Conservation (phyloP, 2,113 vertebrate species). For the Coreoperca whiteheadi region DNA sequence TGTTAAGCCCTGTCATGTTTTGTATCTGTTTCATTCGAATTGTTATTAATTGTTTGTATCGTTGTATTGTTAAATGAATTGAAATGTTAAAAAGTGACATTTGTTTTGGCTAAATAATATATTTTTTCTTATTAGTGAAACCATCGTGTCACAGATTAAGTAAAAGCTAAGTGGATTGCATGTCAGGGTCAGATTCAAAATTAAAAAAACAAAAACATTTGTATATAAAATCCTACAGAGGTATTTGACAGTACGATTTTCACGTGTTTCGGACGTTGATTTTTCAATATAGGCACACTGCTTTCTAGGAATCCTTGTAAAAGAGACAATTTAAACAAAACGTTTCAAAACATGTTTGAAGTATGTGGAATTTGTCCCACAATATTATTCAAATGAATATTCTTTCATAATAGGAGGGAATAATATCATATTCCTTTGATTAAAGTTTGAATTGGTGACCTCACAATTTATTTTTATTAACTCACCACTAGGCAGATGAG, state of each 20-base stretch:
- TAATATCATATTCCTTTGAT: neutral
- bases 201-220: neutral
- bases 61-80: too few species aligned
- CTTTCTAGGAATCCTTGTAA: neutral
- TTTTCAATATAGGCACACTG: neutral
- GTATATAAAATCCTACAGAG: too few species aligned
- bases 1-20: too few species aligned
- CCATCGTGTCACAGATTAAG: too few species aligned
- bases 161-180: too few species aligned
- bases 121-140: too few species aligned
- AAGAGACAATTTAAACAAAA: neutral
- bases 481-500: slow-evolving; percentile 13
- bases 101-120: too few species aligned
- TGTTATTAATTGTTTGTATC: too few species aligned
- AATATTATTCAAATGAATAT: neutral
- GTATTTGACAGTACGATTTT: too few species aligned
- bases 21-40: too few species aligned
- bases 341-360: neutral
- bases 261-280: neutral
- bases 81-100: too few species aligned
- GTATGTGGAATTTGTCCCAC: neutral
- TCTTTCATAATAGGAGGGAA: neutral
- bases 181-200: neutral
- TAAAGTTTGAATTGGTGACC: neutral
- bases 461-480: neutral